These are phyloP conservation scores for Spilosoma lubricipeda DNA, from an alignment of 2,888 invertebrate species.

Conservation along the genomic window DNA sequence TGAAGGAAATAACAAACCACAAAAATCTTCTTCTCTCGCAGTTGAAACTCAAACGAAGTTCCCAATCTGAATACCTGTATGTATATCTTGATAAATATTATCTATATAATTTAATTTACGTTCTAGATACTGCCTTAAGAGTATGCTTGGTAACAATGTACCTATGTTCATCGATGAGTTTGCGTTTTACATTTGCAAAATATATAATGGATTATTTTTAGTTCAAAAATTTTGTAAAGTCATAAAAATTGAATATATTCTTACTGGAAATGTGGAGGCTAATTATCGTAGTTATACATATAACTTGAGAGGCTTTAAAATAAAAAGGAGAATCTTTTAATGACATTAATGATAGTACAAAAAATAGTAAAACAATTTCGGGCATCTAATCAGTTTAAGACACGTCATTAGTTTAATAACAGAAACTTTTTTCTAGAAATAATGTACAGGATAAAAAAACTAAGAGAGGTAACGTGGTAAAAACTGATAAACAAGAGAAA, in stretches of 20 bases:
- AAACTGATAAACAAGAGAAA: neutral
- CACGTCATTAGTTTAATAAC: neutral
- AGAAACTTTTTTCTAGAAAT: neutral
- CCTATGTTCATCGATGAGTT: neutral
- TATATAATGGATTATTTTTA: neutral
- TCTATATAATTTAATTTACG: neutral
- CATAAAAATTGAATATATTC: no score
- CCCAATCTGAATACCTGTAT: neutral
- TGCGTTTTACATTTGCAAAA: neutral
- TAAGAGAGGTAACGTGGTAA: neutral
- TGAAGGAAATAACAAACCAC: constrained; percentile 56
- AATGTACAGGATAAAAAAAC: neutral
- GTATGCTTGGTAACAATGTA: neutral
- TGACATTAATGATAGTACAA: neutral
- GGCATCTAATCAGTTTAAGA: neutral
- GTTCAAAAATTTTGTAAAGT: no score
- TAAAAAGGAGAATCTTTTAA: no score
- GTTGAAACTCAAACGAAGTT: neutral
- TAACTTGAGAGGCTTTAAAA: neutral
- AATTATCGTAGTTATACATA: no score
- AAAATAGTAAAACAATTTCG: neutral
- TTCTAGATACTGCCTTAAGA: neutral
- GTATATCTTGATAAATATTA: neutral
- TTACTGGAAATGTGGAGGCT: no score
- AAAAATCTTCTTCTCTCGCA: constrained; percentile 24